Evolutionary conservation across 2,113 vertebrate genomes (phyloP).

Genomic region (Aldabrachelys gigantea): DNA sequence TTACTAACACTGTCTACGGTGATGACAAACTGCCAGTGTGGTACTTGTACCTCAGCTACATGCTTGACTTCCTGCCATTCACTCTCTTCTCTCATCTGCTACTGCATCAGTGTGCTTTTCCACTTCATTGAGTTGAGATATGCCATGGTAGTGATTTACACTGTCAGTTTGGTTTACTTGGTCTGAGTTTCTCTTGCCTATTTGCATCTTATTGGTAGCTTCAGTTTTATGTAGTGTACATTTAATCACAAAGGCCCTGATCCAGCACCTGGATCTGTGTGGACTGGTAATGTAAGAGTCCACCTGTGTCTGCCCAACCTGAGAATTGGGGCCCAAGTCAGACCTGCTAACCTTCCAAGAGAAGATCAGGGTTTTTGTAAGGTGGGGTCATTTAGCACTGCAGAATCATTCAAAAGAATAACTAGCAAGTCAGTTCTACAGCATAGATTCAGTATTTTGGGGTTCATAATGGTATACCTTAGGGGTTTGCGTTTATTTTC

Average conservation of each 20-base stretch:
- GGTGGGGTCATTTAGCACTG: background rate
- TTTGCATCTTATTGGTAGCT: background rate
- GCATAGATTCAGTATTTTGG: background rate
- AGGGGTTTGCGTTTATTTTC: background rate
- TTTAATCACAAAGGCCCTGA: background rate
- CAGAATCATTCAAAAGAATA: background rate
- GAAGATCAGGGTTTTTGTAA: background rate
- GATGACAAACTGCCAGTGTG: background rate
- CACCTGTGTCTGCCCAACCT: background rate
- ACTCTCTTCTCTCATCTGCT: background rate
- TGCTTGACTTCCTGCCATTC: background rate
- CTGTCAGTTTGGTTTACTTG: background rate
- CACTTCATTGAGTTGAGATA: background rate
- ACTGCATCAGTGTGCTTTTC: background rate
- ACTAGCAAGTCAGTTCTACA: background rate
- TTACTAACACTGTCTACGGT: background rate
- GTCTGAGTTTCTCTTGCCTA: background rate
- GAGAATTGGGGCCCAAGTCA: background rate
- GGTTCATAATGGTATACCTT: rapidly evolving
- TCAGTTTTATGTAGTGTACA: background rate
- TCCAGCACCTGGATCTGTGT: background rate
- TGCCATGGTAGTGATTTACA: background rate
- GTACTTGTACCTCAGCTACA: background rate
- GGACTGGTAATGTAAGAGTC: background rate
- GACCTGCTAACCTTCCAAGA: background rate